Evolutionary conservation across 2,113 vertebrate species (phyloP), one percentile per base, ranked within the genome.

Genomic region (Dunckerocampus dactyliophorus): DNA sequence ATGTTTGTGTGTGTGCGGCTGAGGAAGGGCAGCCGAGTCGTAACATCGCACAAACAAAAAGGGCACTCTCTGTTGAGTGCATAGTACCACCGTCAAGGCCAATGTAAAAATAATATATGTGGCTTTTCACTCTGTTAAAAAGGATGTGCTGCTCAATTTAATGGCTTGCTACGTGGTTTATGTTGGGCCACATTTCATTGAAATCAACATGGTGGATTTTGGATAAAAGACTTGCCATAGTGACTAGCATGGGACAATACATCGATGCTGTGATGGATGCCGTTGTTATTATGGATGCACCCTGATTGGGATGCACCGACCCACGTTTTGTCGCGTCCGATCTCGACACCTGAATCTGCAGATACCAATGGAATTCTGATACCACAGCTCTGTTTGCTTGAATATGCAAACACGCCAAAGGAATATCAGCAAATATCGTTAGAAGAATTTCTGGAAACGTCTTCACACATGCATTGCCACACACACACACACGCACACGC

Each of bases 1-100:
- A 39, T 21, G 54, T 56, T 49, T 69, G 57, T 67, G 59, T 65
- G 42, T 61, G 59, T 61, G 43, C 12, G 47, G 68, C 20, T 60
- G 57, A 47, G 58, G 43, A 19, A 62, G 19, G 54, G 43, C 16
- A 71, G 56, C 21, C 57, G 47, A 64, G 64, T 50, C 21, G 39
- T 63, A 39, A 70, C 49, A 47, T 52, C 12, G 37, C 59, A 57
- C 48, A 63, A 45, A 59, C 43, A 59, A 59, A 47, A 56, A 53
- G 54, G 54, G 37, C 54, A 56, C 54, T 56, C 54, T 56, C 34
- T 56, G 54, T 56, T 21, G 54, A 56, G 54, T 56, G 54, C 54
- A 42, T 56, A 21, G 54, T 21, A 56, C 12, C 54, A 12, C 54
- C 54, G 54, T 56, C 54, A 56, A 42, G 54, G 54, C 54, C 54